These are phyloP conservation scores for Sturnus vulgaris DNA, from an alignment of 2,113 vertebrate species.

Conservation along the genomic window DNA sequence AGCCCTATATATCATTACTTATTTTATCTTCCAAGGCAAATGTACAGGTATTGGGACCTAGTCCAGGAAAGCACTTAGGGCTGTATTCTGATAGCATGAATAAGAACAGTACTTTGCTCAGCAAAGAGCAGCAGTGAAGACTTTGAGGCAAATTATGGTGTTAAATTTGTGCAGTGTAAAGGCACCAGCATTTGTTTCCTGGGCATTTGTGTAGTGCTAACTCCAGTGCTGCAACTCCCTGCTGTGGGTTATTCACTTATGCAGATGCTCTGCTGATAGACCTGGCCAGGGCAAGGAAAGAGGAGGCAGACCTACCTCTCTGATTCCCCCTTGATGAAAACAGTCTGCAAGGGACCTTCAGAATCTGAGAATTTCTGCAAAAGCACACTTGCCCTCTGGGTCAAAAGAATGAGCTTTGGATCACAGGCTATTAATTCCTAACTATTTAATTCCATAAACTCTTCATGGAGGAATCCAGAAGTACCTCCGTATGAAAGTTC, in stretches of 20 bases:
- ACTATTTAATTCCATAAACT: not conserved
- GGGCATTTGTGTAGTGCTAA: not conserved
- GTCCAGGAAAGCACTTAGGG: slow-evolving; percentile 58
- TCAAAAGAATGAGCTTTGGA: not conserved
- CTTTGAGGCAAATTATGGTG: not conserved
- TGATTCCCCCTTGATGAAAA: not conserved
- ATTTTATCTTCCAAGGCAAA: slow-evolving; percentile 39
- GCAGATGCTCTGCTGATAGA: not conserved
- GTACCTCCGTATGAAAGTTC: not conserved
- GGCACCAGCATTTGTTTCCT: not conserved
- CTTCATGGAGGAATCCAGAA: not conserved
- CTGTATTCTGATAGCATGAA: not conserved
- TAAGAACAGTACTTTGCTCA: not conserved
- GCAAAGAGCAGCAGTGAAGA: not conserved
- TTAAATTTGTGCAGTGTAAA: not conserved
- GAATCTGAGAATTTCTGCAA: not conserved
- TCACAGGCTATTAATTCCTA: not conserved
- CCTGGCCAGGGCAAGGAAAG: not conserved
- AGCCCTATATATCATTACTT: slow-evolving; percentile 38
- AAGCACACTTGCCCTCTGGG: not conserved
- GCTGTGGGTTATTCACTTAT: not conserved
- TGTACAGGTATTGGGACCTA: slow-evolving; percentile 35
- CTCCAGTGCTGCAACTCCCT: not conserved
- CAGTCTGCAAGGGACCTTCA: not conserved
- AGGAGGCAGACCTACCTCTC: not conserved